Evolutionary conservation across 2,888 invertebrate genomes (phyloP).

Genomic region (Calliphora vomitoria): DNA sequence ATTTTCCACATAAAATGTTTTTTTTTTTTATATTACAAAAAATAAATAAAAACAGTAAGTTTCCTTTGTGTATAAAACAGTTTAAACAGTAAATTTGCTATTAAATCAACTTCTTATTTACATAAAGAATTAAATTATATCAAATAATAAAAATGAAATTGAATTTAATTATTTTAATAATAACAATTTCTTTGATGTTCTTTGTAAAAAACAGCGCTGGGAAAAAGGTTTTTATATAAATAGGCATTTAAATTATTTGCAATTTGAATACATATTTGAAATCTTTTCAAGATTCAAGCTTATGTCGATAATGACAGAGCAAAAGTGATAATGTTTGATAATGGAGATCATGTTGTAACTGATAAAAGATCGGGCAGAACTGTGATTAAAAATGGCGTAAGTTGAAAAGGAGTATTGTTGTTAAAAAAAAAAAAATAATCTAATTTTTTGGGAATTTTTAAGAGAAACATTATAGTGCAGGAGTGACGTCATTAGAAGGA

Average conservation of each 20-base stretch:
- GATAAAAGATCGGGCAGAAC: no score
- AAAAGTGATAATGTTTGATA: conserved; percentile 2
- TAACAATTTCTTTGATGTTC: background rate
- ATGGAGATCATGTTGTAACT: conserved; percentile 4
- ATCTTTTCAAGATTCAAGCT: background rate
- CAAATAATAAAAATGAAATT: background rate
- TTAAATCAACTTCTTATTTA: background rate
- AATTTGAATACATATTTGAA: background rate
- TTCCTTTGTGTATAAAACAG: background rate
- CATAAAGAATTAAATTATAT: no score
- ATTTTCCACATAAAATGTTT: no score
- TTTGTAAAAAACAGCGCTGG: background rate
- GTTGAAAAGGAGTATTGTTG: no score
- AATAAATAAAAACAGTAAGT: no score
- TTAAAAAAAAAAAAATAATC: no score
- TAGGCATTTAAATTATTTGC: background rate
- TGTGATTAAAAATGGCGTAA: no score
- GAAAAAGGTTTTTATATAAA: background rate
- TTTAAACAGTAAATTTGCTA: background rate
- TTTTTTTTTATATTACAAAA: no score
- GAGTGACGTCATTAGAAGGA: no score
- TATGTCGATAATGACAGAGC: background rate
- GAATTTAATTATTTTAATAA: background rate
- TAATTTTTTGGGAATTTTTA: no score
- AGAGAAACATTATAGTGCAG: no score